Base-by-base conservation (phyloP, 2,797 vertebrate species). In the Ataeniobius toweri region DNA sequence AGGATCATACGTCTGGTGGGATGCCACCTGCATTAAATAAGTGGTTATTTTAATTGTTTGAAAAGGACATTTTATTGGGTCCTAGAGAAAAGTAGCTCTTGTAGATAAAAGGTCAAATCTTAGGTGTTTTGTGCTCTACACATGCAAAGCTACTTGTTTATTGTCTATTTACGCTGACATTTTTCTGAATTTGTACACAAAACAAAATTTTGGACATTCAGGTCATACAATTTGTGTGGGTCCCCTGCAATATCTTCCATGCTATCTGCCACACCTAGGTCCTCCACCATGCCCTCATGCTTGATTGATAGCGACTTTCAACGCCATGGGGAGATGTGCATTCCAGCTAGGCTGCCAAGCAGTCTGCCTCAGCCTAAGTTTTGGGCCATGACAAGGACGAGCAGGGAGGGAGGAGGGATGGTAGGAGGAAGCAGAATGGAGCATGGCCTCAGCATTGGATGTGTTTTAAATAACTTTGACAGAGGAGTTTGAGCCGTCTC, bases 401-500 rank as follows among this genome's bases (percentile, higher is more conserved):
- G 86, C 70, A 20, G 83, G 59, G 88, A 84, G 84, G 86, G 75
- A 85, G 88, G 90, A 83, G 83, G 48, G 89, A 89, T 86, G 84
- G 87, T 58, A 83, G 84, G 90, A 85, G 90, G 85, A 86, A 85
- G 86, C 65, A 63, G 84, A 78, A 53, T 3, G 51, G 79, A 86
- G 80, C 82, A 50, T 69, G 89, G 88, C 92, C 89, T 90, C 82
- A 18, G 88, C 75, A 31, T 93, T 85, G 77, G 80, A 93, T 92
- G 89, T 87, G 92, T 94, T 94, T 94, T 95, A 94, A 96, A 95
- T 95, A 95, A 95, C 93, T 94, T 94, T 95, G 95, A 94, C 93
- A 92, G 93, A 93, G 92, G 90, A 93, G 92, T 94, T 94, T 93
- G 93, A 94, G 89, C 88, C 81, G 85, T 94, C 93, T 93, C 93